phyloP scores from a whole-genome alignment of 2,113 vertebrate species.

The Clupea harengus region DNA sequence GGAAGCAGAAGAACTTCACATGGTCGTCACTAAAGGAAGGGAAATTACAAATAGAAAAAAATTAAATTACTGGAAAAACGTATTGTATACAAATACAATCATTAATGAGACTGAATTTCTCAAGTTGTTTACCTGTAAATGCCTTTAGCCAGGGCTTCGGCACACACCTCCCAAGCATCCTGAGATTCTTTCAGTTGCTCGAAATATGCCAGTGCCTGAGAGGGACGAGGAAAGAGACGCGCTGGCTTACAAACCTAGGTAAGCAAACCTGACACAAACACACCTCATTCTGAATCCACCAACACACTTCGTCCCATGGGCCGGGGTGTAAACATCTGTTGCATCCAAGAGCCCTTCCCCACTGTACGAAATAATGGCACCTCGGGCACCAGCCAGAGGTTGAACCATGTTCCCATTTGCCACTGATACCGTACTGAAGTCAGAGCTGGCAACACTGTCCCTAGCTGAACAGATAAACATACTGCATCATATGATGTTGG shows the following conservation, averaged over 20 bases:
- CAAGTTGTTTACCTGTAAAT: constrained; percentile 79
- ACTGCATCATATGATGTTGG: not conserved
- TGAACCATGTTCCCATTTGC: not conserved
- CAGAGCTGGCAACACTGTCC: not conserved
- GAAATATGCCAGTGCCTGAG: constrained; percentile 91
- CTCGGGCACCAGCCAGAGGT: not conserved
- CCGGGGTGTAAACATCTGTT: not conserved
- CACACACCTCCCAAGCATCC: constrained; percentile 95
- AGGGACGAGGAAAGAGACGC: not conserved
- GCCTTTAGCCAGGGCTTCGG: constrained; percentile 88
- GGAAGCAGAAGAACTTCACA: constrained; percentile 98
- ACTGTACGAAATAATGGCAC: not conserved
- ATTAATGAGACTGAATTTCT: not conserved
- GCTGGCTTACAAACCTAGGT: not conserved
- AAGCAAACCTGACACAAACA: not conserved
- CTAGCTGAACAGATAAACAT: not conserved
- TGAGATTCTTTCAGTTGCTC: constrained; percentile 96
- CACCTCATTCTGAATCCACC: constrained; percentile 13
- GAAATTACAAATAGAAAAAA: constrained; percentile 16
- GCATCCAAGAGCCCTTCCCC: not conserved
- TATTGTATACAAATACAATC: not conserved
- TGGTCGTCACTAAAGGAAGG: constrained; percentile 85
- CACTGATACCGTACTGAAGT: not conserved
- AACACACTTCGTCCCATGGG: not conserved
- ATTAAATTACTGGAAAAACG: not conserved